Percentiles rank a stretch among this genome's conserved stretches.
Evolutionary conservation across 2,888 invertebrate species (phyloP).

Genomic region (Mesochorus sp.): DNA sequence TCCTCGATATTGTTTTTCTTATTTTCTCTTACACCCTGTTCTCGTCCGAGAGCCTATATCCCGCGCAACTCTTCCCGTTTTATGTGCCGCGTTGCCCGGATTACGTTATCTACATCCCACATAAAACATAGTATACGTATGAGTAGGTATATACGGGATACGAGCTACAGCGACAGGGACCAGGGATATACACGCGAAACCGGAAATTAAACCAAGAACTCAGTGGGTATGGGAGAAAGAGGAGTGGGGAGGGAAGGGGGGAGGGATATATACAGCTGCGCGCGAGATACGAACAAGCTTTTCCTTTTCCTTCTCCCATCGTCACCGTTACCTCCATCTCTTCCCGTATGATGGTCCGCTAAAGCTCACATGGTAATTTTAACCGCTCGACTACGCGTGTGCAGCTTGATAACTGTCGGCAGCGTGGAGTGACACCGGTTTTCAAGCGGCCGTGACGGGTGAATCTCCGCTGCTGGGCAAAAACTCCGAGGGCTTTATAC

Average conservation of each 20-base stretch:
- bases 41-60: neutral
- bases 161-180: slow-evolving; percentile 3
- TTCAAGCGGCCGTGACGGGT: neutral
- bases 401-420: slow-evolving; percentile 46
- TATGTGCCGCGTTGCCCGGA: slow-evolving; percentile 35
- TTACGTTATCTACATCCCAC: slow-evolving; percentile 46
- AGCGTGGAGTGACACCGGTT: slow-evolving; percentile 37
- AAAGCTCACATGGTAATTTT: slow-evolving; percentile 44
- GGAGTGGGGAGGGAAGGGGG: neutral
- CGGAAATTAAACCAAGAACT: slow-evolving; percentile 65
- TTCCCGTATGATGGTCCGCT: neutral
- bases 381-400: slow-evolving; percentile 32
- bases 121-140: slow-evolving; percentile 39
- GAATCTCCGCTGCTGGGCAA: slow-evolving; percentile 17
- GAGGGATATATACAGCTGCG: neutral
- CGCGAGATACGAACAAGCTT: slow-evolving; percentile 27
- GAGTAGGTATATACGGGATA: slow-evolving; percentile 14
- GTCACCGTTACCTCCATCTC: slow-evolving; percentile 7
- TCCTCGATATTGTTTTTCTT: too few species aligned
- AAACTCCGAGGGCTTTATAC: slow-evolving; percentile 13
- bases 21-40: neutral
- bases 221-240: neutral
- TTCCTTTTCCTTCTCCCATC: slow-evolving; percentile 1
- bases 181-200: neutral
- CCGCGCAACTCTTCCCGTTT: neutral